Evolutionary conservation across 2,113 vertebrate genomes (phyloP), one percentile per base, ranked within the genome.

Genomic region (Callopanchax toddi): DNA sequence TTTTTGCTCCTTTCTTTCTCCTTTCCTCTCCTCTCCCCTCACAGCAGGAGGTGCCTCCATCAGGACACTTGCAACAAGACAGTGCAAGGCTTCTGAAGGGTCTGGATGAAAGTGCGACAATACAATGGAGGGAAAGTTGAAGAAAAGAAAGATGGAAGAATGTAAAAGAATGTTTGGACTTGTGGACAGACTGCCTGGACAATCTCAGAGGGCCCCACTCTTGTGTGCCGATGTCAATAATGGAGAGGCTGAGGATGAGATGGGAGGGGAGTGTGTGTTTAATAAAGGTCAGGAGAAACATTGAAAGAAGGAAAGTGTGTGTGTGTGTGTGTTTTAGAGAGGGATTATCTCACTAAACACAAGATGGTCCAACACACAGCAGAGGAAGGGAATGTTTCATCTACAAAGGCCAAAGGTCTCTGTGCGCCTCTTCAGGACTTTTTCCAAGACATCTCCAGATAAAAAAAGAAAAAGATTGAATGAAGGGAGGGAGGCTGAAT

Each of bases 161-260:
- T 21, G 39, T 71, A 81, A 81, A 69, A 39, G 54, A 74, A 77
- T 79, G 52, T 89, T 90, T 87, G 78, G 83, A 87, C 82, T 81
- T 78, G 85, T 74, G 87, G 83, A 83, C 77, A 53, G 66, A 53
- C 71, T 74, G 72, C 34, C 61, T 79, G 61, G 73, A 69, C 20
- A 22, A 76, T 86, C 87, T 87, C 88, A 57, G 64, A 87, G 87
- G 89, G 82, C 78, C 78, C 64, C 49, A 11, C 23, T 79, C 68
- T 64, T 71, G 73, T 86, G 84, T 86, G 74, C 75, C 74, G 79
- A 81, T 87, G 87, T 89, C 65, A 62, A 90, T 90, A 90, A 86
- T 74, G 55, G 76, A 86, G 76, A 43, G 11, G 55, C 51, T 39
- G 32, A 62, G 60, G 64, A 66, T 52, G 60, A 42, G 11, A 22